Evolutionary conservation across 2,113 vertebrate genomes (phyloP), one percentile per base, ranked within the genome.

Genomic region (Reinhardtius hippoglossoides): DNA sequence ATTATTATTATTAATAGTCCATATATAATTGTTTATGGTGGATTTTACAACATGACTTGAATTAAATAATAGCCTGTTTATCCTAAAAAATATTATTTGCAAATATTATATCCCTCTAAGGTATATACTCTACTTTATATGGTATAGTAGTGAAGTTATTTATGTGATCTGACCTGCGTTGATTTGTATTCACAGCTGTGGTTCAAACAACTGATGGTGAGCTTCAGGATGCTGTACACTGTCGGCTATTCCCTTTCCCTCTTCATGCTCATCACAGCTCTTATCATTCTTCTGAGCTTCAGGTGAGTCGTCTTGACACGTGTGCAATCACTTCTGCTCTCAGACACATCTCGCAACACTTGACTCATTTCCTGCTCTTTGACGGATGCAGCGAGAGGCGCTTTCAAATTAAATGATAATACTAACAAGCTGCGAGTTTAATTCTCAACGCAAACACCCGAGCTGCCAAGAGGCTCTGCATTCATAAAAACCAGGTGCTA

Each of bases 191-290:
- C 71, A 35, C 83, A 94, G 93, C 66, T 92, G 60, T 92, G 93
- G 91, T 54, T 85, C 50, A 90, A 91, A 50, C 79, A 94, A 62
- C 9, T 94, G 77, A 87, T 93, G 93, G 71, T 90, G 83, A 88
- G 83, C 85, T 94, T 94, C 86, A 90, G 82, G 85, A 91, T 82
- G 60, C 18, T 97, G 89, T 97, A 98, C 93, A 97, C 97, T 0
- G 93, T 96, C 27, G 97, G 96, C n/a, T 96, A 97, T 78, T 95
- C 94, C 0, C 76, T 96, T 82, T 97, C 97, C 0, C 91, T 98
- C 71, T 94, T 90, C 0, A 91, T 94, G 0, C 92, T 98, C 55
- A 75, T 94, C 9, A 92, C 95, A 0, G 96, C 97, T 62, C 93
- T 97, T n/a, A 90, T 90, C 58, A 86, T 97, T 72, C 94, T 98